Conservation (phyloP, 2,113 vertebrate genomes). For the Elaphurus davidianus region DNA sequence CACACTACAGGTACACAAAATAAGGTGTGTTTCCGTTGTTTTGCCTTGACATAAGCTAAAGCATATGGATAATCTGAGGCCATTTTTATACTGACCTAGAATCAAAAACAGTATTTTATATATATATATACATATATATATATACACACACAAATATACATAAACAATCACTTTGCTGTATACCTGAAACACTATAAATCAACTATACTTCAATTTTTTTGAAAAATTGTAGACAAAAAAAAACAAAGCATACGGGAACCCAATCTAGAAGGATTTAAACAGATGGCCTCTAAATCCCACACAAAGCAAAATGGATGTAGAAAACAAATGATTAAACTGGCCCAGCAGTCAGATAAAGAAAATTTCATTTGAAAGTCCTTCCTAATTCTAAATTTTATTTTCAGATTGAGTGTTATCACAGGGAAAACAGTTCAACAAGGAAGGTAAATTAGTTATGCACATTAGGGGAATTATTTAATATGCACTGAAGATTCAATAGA, state of each 20-base stretch:
- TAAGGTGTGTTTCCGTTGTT: neutral
- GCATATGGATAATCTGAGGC: conserved; percentile 14
- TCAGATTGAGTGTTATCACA: neutral
- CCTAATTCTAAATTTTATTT: neutral
- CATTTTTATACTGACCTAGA: conserved; percentile 18
- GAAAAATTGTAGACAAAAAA: neutral
- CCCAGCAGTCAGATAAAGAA: neutral
- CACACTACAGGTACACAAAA: neutral
- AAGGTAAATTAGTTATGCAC: neutral
- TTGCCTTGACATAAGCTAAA: neutral
- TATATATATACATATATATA: neutral
- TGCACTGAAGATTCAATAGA: neutral
- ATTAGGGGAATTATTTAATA: neutral
- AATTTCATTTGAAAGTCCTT: neutral
- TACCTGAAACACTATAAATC: neutral
- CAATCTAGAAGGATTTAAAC: conserved; percentile 21
- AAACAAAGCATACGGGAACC: neutral
- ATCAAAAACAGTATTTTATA: neutral
- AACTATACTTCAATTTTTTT: neutral
- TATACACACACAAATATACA: neutral
- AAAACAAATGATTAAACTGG: neutral
- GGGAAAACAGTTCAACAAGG: neutral
- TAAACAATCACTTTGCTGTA: neutral
- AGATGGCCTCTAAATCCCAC: conserved; percentile 2
- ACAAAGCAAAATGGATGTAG: neutral